Evolutionary conservation across 2,888 invertebrate genomes (phyloP), one percentile per base, ranked within the genome.

Genomic region (Mimas tiliae): DNA sequence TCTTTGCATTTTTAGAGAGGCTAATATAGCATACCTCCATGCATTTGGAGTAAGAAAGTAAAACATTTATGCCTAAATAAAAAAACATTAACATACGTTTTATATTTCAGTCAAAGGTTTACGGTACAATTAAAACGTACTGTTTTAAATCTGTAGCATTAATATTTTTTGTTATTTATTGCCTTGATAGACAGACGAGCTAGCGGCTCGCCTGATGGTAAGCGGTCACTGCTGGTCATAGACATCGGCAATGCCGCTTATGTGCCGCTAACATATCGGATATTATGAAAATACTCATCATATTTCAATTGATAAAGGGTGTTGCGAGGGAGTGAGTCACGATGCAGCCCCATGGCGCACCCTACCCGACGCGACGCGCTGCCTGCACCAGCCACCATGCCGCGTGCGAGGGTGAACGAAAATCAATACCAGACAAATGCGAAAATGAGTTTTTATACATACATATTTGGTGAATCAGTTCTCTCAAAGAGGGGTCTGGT

Each of bases 281-380:
- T 19, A 58, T 58, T 42, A 42, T 16, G 42, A 19, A 38, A 53
- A 52, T 52, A 55, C 55, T 55, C 58, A 42, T 58, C 38, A 42
- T 42, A 58, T 58, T 53, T 42, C 16, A 19, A 58, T 42, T 42
- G 19, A 58, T 11, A 4, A 53, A 75, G 76, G 77, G 73, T 74
- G 77, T 50, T 55, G 51, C 63, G 69, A 72, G 67, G 67, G 64
- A 64, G 64, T 77, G 77, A 77, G 65, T 77, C 77, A 77, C 70
- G 50, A 63, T 70, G 68, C 69, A 70, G 65, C 72, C 73, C 68
- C 58, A 58, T 71, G 62, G 63, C 65, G 55, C 51, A 33, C 33
- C 66, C 19, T 47, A 19, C 58, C 19, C n/a, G n/a, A n/a, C n/a
- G n/a, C 38, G 14, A 45, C 65, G 51, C 67, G n/a, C n/a, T n/a